phyloP scores from a whole-genome alignment of 2,797 vertebrate genomes.

The Takifugu rubripes region DNA sequence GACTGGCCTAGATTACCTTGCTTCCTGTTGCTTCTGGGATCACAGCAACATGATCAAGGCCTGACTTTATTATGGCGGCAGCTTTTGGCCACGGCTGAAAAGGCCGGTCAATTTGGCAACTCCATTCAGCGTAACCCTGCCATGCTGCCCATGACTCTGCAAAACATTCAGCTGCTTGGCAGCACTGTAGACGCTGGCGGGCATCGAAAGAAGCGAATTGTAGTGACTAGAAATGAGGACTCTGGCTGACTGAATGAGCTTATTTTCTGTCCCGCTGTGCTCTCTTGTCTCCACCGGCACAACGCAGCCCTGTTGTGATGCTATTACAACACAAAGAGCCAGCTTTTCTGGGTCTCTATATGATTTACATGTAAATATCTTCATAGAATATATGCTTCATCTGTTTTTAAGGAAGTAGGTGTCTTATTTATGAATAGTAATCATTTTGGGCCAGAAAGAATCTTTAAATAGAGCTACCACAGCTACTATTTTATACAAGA shows the following conservation, averaged over 20 bases:
- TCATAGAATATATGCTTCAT: conserved; percentile 25
- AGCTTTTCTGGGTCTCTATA: conserved; percentile 23
- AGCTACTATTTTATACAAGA: too few species aligned
- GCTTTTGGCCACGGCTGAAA: conserved; percentile 68
- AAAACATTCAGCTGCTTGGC: conserved; percentile 73
- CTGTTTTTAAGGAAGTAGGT: conserved; percentile 14
- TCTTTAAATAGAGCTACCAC: too few species aligned
- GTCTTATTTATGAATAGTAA: too few species aligned
- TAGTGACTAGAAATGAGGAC: conserved; percentile 54
- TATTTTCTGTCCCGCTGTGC: conserved; percentile 58
- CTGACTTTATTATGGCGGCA: conserved; percentile 64
- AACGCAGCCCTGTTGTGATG: conserved; percentile 37
- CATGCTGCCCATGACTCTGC: conserved; percentile 66
- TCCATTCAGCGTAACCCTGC: conserved; percentile 35
- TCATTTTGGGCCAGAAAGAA: too few species aligned
- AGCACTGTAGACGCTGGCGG: conserved; percentile 44
- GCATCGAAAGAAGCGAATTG: conserved; percentile 51
- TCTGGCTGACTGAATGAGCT: conserved; percentile 61
- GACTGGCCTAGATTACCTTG: conserved; percentile 31
- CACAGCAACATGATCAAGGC: conserved; percentile 64
- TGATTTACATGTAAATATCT: conserved; percentile 43
- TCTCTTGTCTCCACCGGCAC: conserved; percentile 51
- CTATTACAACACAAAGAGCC: conserved; percentile 12
- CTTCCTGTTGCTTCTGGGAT: conserved; percentile 40
- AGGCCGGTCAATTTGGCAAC: conserved; percentile 61